Percentiles rank a stretch among this genome's conserved stretches.
Evolutionary conservation across 2,113 vertebrate genomes (phyloP).

Genomic region (Ophthalmolycus amberensis): DNA sequence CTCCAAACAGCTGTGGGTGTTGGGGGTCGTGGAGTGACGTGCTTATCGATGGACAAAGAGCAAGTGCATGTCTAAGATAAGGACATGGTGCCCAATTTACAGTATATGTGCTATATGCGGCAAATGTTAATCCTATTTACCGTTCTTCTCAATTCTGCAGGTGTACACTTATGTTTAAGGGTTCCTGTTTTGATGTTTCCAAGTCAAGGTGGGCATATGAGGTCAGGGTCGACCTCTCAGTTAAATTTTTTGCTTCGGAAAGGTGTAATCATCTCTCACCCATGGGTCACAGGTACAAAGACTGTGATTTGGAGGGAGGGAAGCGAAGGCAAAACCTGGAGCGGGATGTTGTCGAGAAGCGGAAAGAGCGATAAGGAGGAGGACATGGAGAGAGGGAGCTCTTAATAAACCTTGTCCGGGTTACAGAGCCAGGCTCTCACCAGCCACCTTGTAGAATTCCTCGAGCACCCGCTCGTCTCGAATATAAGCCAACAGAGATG

Average conservation of each 20-base stretch:
- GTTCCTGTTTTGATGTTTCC: constrained; percentile 4
- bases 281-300: constrained; percentile 73
- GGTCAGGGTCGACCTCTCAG: constrained; percentile 60
- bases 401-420: constrained; percentile 48
- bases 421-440: constrained; percentile 24
- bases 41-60: constrained; percentile 9
- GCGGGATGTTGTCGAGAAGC: constrained; percentile 32
- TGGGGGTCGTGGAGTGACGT: neutral
- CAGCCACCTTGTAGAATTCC: constrained; percentile 54
- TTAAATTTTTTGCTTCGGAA: constrained; percentile 71
- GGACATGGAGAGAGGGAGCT: constrained; percentile 21
- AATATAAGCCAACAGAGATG: constrained; percentile 54
- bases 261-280: constrained; percentile 79
- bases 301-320: constrained; percentile 70
- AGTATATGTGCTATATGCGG: neutral
- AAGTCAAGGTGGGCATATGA: constrained; percentile 27
- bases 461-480: constrained; percentile 14
- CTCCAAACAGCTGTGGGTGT: constrained; percentile 28
- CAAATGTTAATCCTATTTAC: neutral
- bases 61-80: constrained; percentile 1
- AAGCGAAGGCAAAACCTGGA: constrained; percentile 41
- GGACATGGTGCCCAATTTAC: neutral
- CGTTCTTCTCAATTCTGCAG: neutral
- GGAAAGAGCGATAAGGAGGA: constrained; percentile 42
- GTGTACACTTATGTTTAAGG: neutral